Evolutionary conservation across 2,113 vertebrate genomes (phyloP).

Genomic region (Mobula birostris): DNA sequence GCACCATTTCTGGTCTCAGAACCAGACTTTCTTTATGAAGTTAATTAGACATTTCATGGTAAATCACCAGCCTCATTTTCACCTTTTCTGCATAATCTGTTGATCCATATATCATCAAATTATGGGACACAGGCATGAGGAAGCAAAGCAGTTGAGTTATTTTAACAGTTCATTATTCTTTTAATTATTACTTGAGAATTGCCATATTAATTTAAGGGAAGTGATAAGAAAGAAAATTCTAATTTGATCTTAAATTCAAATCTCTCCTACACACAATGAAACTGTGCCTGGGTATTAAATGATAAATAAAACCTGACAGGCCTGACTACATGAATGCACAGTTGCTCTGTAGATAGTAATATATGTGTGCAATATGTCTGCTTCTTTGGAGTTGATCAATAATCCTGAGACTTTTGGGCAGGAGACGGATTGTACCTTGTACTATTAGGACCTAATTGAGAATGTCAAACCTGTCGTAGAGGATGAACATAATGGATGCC

Average conservation of each 20-base stretch:
- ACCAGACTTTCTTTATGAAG: background rate
- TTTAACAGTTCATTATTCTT: slow-evolving; percentile 6
- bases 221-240: background rate
- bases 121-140: background rate
- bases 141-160: background rate
- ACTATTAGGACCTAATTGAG: background rate
- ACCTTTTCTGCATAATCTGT: background rate
- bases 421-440: background rate
- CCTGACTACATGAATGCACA: background rate
- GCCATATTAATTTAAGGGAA: no score
- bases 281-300: background rate
- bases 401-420: background rate
- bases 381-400: background rate
- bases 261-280: background rate
- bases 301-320: background rate
- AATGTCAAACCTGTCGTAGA: background rate
- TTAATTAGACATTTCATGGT: background rate
- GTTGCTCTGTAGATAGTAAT: background rate
- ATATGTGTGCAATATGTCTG: background rate
- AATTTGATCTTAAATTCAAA: background rate
- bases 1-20: background rate
- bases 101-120: background rate
- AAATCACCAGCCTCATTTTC: background rate
- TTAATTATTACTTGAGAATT: background rate
- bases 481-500: background rate